Evolutionary conservation across 2,113 vertebrate genomes (phyloP).

Genomic region (Sylvia atricapilla): DNA sequence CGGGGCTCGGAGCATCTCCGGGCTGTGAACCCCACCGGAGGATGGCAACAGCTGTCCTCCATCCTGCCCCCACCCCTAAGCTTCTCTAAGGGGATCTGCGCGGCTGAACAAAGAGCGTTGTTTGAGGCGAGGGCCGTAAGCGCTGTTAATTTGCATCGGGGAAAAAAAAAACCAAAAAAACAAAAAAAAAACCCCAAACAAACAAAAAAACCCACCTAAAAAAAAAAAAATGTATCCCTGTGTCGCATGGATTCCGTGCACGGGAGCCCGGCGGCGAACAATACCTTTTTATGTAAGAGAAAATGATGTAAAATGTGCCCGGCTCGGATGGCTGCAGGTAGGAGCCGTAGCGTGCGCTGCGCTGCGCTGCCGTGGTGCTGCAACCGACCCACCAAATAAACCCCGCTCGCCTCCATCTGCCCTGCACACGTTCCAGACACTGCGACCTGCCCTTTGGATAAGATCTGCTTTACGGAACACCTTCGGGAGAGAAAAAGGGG

Average conservation of each 20-base stretch:
- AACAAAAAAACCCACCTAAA: not conserved
- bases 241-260: not conserved
- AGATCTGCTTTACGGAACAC: not conserved
- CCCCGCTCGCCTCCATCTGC: not conserved
- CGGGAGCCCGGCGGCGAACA: constrained; percentile 66
- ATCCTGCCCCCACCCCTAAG: not conserved
- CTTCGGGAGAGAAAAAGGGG: not conserved
- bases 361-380: constrained; percentile 14
- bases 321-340: constrained; percentile 57
- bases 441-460: not conserved
- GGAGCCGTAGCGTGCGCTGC: not conserved
- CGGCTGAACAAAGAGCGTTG: constrained; percentile 33
- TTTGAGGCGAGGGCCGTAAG: not conserved
- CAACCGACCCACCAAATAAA: not conserved
- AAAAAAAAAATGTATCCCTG: not conserved
- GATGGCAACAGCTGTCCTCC: not conserved
- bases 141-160: not conserved
- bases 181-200: no score
- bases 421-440: not conserved
- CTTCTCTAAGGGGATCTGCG: not conserved
- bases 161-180: fast-evolving
- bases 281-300: constrained; percentile 68
- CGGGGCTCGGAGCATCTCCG: not conserved
- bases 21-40: not conserved
- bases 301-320: constrained; percentile 28